These are phyloP conservation scores for Drosophila infuscata DNA, from an alignment of 2,888 invertebrate genomes.

Conservation along the genomic window DNA sequence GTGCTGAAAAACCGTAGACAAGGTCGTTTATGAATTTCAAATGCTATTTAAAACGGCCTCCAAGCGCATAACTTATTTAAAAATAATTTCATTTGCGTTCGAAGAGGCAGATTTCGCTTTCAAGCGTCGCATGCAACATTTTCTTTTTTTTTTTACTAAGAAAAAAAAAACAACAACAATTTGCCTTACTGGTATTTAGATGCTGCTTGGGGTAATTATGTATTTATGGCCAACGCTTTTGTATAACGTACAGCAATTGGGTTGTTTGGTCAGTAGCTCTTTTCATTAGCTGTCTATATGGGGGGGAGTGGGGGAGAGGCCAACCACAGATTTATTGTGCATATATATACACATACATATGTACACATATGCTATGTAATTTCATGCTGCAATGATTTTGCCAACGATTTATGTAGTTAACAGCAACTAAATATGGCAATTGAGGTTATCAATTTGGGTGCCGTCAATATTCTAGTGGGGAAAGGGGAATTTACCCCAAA, in stretches of 20 bases:
- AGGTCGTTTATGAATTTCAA: conserved; percentile 71
- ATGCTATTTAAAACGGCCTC: conserved; percentile 38
- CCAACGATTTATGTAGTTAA: conserved; percentile 29
- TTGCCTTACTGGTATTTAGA: conserved; percentile 40
- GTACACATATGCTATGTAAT: conserved; percentile 39
- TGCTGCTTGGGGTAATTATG: conserved; percentile 62
- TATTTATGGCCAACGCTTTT: conserved; percentile 79
- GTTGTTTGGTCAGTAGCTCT: conserved; percentile 81
- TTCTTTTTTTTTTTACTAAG: conserved; percentile 43
- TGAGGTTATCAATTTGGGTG: conserved; percentile 57
- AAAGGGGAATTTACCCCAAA: background rate
- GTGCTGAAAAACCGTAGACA: conserved; percentile 53
- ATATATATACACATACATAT: conserved; percentile 5
- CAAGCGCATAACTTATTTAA: conserved; percentile 27
- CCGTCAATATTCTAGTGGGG: conserved; percentile 34
- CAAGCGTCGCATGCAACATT: conserved; percentile 68
- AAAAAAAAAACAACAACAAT: conserved; percentile 5
- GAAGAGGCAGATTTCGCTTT: conserved; percentile 55
- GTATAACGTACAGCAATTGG: conserved; percentile 74
- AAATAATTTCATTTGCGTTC: conserved; percentile 46
- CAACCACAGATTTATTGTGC: conserved; percentile 13
- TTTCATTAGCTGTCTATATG: conserved; percentile 20
- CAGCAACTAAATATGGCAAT: conserved; percentile 35
- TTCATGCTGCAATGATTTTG: conserved; percentile 75
- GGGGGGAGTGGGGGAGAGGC: background rate